Conservation (phyloP, 2,113 vertebrate genomes). For the Himantopus leucocephalus region DNA sequence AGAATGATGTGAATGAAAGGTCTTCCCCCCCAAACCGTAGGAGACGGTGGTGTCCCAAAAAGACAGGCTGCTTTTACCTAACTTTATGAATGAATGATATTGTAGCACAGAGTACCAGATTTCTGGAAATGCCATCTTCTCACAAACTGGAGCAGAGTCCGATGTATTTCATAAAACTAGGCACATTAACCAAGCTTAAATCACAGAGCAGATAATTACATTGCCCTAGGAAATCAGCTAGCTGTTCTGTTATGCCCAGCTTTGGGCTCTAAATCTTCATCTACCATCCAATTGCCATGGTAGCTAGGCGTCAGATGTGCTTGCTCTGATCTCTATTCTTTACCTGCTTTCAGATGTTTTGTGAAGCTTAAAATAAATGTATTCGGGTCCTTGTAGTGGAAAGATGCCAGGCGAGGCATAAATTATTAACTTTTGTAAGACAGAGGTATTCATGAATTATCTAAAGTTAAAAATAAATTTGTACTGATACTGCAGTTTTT, state of each 20-base stretch:
- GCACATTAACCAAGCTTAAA: not conserved
- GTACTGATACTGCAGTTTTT: not conserved
- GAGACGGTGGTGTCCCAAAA: not conserved
- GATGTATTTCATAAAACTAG: not conserved
- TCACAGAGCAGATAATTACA: not conserved
- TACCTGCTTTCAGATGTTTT: not conserved
- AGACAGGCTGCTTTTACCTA: not conserved
- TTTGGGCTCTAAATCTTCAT: not conserved
- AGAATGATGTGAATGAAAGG: not conserved
- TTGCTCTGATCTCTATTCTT: not conserved
- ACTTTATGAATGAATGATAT: not conserved
- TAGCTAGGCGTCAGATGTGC: not conserved
- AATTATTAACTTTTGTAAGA: not conserved
- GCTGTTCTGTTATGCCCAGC: not conserved
- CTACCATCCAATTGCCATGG: not conserved
- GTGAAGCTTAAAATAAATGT: not conserved
- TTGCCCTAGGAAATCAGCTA: not conserved
- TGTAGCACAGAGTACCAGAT: not conserved
- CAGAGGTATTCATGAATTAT: not conserved
- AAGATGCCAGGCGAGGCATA: not conserved
- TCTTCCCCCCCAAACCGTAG: not conserved
- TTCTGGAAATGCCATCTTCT: not conserved
- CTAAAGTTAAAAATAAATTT: not conserved
- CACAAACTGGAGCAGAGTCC: not conserved
- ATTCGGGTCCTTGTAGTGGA: not conserved